A percentile compares a stretch with the other conserved stretches of the same genome.
Conservation (phyloP, 2,113 vertebrate species). For the Rana temporaria region DNA sequence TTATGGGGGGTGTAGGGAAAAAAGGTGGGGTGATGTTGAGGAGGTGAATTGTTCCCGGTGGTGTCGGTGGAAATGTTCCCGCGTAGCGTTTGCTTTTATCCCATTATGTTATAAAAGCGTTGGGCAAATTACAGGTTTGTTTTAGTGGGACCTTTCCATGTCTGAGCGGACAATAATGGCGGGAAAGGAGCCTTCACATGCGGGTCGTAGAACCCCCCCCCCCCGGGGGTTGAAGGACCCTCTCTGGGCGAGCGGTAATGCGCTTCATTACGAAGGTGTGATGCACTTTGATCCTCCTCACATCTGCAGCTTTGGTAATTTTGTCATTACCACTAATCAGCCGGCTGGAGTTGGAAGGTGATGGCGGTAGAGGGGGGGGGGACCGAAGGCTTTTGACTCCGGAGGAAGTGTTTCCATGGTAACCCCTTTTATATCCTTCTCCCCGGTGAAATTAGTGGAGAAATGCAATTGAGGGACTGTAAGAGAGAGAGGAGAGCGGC, state of each 20-base stretch:
- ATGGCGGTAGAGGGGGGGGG: slow-evolving; percentile 7
- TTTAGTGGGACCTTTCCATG: neutral
- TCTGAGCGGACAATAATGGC: neutral
- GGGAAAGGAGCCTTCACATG: neutral
- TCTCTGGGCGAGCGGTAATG: neutral
- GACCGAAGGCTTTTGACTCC: slow-evolving; percentile 34
- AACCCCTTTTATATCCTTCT: slow-evolving; percentile 56
- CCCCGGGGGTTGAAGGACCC: neutral
- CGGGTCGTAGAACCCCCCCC: neutral
- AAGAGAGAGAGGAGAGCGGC: slow-evolving; percentile 28
- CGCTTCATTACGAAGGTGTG: slow-evolving; percentile 5
- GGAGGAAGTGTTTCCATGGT: slow-evolving; percentile 63
- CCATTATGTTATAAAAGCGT: too few species aligned
- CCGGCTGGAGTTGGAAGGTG: slow-evolving; percentile 52
- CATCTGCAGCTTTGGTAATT: slow-evolving; percentile 52
- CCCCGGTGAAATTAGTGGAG: slow-evolving; percentile 47
- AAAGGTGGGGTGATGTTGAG: too few species aligned
- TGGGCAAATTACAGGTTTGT: too few species aligned
- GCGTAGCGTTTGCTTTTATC: too few species aligned
- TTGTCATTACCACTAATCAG: slow-evolving; percentile 67
- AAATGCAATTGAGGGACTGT: slow-evolving; percentile 48
- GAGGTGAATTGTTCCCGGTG: too few species aligned
- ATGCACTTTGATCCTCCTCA: slow-evolving; percentile 20
- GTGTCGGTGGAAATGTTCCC: too few species aligned
- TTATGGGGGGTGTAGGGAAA: too few species aligned